Conservation (phyloP, 1,140 invertebrate genomes). For the Dreissena rostriformis region DNA sequence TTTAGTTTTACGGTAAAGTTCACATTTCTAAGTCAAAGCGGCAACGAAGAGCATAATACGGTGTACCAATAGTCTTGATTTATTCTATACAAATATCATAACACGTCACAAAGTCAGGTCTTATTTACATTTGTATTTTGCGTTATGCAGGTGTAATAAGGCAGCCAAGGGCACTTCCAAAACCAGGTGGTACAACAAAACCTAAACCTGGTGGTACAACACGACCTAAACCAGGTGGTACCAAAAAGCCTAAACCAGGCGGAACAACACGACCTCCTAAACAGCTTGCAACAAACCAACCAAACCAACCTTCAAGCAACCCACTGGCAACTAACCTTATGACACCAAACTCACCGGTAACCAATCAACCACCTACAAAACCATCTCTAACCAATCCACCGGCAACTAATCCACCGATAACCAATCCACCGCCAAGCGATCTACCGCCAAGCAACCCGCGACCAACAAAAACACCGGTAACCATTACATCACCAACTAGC, state of each 20-base stretch:
- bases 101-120: too few species aligned
- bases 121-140: too few species aligned
- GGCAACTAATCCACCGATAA: background rate
- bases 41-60: too few species aligned
- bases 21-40: too few species aligned
- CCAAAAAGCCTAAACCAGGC: slow-evolving; percentile 25
- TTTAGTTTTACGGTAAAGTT: too few species aligned
- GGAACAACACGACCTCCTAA: background rate
- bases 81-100: too few species aligned
- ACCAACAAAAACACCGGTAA: too few species aligned
- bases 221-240: slow-evolving; percentile 25
- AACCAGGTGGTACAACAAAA: slow-evolving; percentile 33
- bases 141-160: background rate
- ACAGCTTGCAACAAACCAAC: too few species aligned
- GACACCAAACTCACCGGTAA: background rate
- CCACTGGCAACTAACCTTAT: too few species aligned
- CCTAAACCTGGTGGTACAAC: slow-evolving; percentile 43
- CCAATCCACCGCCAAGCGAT: background rate
- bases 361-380: slow-evolving; percentile 4
- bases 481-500: too few species aligned
- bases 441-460: too few species aligned
- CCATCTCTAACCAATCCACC: background rate
- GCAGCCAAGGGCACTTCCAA: background rate
- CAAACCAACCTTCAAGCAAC: background rate
- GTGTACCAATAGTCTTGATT: too few species aligned